Evolutionary conservation across 1,140 invertebrate genomes (phyloP).

Genomic region (Acyrthosiphon pisum): DNA sequence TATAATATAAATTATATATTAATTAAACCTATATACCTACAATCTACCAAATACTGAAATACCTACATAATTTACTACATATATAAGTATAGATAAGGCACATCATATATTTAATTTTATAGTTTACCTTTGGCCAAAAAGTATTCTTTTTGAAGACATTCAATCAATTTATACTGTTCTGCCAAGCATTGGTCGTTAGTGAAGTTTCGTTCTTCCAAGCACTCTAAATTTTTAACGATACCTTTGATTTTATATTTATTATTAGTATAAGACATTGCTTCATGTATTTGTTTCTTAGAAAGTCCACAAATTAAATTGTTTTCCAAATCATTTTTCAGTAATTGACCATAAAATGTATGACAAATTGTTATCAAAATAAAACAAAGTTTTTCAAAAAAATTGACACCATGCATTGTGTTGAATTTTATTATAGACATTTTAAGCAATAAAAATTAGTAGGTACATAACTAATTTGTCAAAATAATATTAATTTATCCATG

Average conservation of each 20-base stretch:
- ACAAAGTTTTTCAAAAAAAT: neutral
- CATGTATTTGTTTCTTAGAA: constrained; percentile 9
- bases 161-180: constrained; percentile 17
- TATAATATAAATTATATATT: neutral
- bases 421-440: neutral
- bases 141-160: constrained; percentile 38
- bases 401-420: neutral
- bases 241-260: neutral
- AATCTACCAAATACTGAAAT: too few species aligned
- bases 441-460: neutral
- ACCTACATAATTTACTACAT: neutral
- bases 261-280: neutral
- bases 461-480: neutral
- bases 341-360: neutral
- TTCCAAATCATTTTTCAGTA: neutral
- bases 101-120: neutral
- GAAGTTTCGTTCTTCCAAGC: neutral
- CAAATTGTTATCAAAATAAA: neutral
- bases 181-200: neutral
- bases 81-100: neutral
- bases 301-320: constrained; percentile 25
- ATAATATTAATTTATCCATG: neutral
- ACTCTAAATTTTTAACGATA: neutral
- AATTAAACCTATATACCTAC: neutral
- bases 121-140: neutral